These are phyloP conservation scores for Pteropus rufus DNA, from an alignment of 2,797 vertebrate genomes.

Conservation along the genomic window DNA sequence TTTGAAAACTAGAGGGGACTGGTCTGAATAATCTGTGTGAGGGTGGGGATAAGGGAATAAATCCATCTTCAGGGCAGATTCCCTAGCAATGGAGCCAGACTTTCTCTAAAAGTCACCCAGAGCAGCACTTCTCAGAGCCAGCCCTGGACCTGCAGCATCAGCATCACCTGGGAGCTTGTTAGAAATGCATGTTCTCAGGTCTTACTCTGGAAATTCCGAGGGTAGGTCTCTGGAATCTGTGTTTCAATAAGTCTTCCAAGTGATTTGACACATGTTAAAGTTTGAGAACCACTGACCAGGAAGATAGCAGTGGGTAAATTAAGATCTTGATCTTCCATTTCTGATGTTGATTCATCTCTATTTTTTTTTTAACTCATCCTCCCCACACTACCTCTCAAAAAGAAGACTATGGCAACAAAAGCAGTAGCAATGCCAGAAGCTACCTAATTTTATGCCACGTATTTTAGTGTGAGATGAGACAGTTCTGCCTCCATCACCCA, in stretches of 20 bases:
- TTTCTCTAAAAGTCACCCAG: background rate
- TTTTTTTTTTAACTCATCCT: background rate
- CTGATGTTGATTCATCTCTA: background rate
- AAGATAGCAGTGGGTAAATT: background rate
- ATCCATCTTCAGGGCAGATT: background rate
- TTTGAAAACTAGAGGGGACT: background rate
- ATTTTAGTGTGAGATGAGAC: background rate
- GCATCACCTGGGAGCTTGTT: background rate
- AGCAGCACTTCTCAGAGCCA: background rate
- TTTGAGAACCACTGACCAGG: background rate
- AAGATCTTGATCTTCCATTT: background rate
- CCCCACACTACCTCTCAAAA: background rate
- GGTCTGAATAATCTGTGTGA: background rate
- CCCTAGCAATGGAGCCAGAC: background rate
- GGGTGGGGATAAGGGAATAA: background rate
- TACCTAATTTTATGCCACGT: background rate
- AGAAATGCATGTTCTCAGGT: background rate
- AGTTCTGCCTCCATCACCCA: background rate
- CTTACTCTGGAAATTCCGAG: background rate
- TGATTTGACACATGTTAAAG: background rate
- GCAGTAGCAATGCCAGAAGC: background rate
- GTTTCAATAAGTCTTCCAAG: background rate
- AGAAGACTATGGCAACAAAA: background rate
- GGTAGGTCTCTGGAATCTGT: background rate
- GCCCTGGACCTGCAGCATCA: background rate